Conservation (phyloP, 1,140 invertebrate genomes). For the Amphibalanus amphitrite region DNA sequence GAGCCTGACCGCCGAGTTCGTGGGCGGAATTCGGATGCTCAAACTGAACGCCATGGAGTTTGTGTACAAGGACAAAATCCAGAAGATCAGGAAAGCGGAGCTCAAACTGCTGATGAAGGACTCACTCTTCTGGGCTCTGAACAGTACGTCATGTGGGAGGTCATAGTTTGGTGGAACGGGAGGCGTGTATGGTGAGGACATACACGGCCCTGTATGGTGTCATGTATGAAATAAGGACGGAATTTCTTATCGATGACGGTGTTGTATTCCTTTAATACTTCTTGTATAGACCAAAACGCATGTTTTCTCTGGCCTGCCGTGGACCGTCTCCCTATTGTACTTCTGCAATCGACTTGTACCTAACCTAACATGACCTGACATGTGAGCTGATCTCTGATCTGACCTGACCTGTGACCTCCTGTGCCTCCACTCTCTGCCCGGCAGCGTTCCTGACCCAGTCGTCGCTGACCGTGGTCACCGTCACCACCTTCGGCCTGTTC, state of each 20-base stretch:
- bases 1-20: constrained; percentile 53
- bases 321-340: no score
- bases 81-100: constrained; percentile 45
- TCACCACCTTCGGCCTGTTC: constrained; percentile 49
- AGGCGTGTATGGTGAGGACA: no score
- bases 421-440: constrained; percentile 20
- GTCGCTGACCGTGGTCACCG: constrained; percentile 47
- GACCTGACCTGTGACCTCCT: constrained; percentile 11
- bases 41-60: constrained; percentile 69
- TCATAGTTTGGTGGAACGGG: no score
- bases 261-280: no score
- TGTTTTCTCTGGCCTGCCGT: no score
- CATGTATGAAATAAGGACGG: no score
- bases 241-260: no score
- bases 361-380: no score
- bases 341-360: no score
- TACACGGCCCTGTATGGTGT: no score
- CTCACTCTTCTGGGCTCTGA: constrained; percentile 50
- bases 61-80: constrained; percentile 46
- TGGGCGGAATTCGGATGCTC: constrained; percentile 61
- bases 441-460: constrained; percentile 52
- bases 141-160: constrained; percentile 37
- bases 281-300: no score
- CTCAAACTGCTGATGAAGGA: constrained; percentile 50
- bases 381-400: no score